Evolutionary conservation across 2,888 invertebrate species (phyloP), one percentile per base, ranked within the genome.

Genomic region (Timema podura): DNA sequence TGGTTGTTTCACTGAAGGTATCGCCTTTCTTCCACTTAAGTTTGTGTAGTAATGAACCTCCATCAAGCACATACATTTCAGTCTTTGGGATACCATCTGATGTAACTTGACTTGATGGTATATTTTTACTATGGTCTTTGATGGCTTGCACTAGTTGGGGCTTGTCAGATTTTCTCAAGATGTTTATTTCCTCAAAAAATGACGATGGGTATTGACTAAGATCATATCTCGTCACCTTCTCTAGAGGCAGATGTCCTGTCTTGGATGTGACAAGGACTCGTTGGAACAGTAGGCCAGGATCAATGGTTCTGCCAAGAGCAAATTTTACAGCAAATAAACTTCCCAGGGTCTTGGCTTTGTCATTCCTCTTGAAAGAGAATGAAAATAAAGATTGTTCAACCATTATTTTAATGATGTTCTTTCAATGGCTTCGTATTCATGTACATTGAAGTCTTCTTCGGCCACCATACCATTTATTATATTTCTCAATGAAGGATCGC

Each of bases 401-500:
- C 16, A 61, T 30, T 61, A 1, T 61, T 44, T 30, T 13, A n/a
- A 61, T 5, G 30, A 61, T 61, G 9, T 30, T 10, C 30, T 15
- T 11, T 16, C 61, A 30, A 61, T 45, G 30, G 30, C 1, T 13
- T 61, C 61, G 13, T 61, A 61, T 30, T 15, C 61, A 16, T 16
- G 16, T 30, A 61, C 61, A 61, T 15, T 61, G 10, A 61, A 2
- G 9, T 10, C 61, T 61, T 61, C 2, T 10, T 61, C 2, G 10
- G 16, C 30, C 61, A 61, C 61, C 30, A 61, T 61, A 6, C 59
- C 61, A 61, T 61, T 61, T 30, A 30, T 16, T 5, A 61, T 15
- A 13, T 61, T 61, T 61, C 61, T 61, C 13, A 61, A 16, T 13
- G 61, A 61, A 30, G 61, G 61, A 45, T 61, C 61, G 0, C 16